Evolutionary conservation across 2,797 vertebrate genomes (phyloP), one percentile per base, ranked within the genome.

Genomic region (Urosaurus nigricauda): DNA sequence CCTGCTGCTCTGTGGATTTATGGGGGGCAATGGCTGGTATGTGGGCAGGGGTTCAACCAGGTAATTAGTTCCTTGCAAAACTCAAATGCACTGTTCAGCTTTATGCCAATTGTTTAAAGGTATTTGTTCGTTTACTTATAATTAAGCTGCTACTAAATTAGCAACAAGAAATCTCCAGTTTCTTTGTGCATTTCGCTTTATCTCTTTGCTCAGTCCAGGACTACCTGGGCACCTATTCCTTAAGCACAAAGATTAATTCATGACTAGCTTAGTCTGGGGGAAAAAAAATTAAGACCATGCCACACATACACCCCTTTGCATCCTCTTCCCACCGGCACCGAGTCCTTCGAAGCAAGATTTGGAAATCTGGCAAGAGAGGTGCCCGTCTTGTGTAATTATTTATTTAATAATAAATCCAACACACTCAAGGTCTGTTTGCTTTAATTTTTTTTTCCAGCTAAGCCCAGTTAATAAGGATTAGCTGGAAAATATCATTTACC

Each of bases 381-480:
- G 86, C 89, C 16, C 92, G 47, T 47, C 14, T 78, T 86, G 84
- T 26, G 29, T 26, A n/a, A 26, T 90, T 90, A 90, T 93, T 87
- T 79, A 71, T 87, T 71, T 71, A 84, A 88, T 88, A 88, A 83
- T 83, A 92, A 95, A 95, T 92, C 93, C 92, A 92, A 87, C 40
- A 60, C 40, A 65, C 87, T 93, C 91, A 91, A 86, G 89, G 87
- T 93, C 88, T 84, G 89, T 91, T 93, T 91, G 86, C 82, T 94
- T 94, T 92, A 26, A 90, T 93, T 93, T 83, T 94, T 93, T 93
- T 75, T 94, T 79, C 94, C 91, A 94, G 93, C 86, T 94, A 93
- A 93, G 89, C 90, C 87, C 94, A 85, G 92, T 95, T 95, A 92
- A 94, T 92, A 40, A 89, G 93, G 92, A 95, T 95, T 95, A 95